Percentiles rank a stretch among this genome's conserved stretches.
Evolutionary conservation across 2,888 invertebrate genomes (phyloP).

Genomic region (Phragmatobia fuliginosa): DNA sequence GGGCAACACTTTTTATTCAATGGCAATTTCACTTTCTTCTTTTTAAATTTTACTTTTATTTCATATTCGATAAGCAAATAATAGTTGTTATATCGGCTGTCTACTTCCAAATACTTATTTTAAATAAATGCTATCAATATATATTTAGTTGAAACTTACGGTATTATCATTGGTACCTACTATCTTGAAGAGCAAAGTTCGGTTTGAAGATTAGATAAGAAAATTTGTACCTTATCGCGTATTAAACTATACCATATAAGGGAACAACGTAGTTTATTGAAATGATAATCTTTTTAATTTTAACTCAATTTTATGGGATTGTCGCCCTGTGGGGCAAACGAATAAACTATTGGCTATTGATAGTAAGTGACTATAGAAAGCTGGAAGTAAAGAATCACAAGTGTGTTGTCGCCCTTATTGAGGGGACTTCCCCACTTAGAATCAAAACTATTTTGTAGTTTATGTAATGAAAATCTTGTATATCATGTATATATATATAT

Average conservation of each 20-base stretch:
- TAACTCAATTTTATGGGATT: neutral
- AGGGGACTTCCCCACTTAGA: too few relatives aligned
- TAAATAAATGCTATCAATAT: constrained; percentile 29
- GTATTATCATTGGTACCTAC: constrained; percentile 36
- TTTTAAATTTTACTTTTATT: constrained; percentile 1
- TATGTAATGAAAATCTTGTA: too few relatives aligned
- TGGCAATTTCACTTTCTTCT: neutral
- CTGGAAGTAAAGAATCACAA: neutral
- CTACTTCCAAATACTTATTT: constrained; percentile 43
- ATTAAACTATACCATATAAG: constrained; percentile 28
- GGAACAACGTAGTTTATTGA: constrained; percentile 11
- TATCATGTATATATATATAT: too few relatives aligned
- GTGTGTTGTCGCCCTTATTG: neutral
- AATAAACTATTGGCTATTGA: neutral
- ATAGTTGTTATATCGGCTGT: constrained; percentile 21
- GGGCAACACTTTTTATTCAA: neutral
- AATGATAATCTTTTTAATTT: constrained; percentile 1
- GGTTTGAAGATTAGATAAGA: constrained; percentile 42
- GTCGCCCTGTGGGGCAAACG: neutral
- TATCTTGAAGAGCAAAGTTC: constrained; percentile 52
- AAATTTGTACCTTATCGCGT: constrained; percentile 25
- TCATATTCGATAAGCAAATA: constrained; percentile 11
- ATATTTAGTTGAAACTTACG: constrained; percentile 31
- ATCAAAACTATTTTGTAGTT: neutral
- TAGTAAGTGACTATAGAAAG: too few relatives aligned